These are phyloP conservation scores for Acestrorhynchus altus DNA, from an alignment of 2,797 vertebrate genomes.

Conservation along the genomic window DNA sequence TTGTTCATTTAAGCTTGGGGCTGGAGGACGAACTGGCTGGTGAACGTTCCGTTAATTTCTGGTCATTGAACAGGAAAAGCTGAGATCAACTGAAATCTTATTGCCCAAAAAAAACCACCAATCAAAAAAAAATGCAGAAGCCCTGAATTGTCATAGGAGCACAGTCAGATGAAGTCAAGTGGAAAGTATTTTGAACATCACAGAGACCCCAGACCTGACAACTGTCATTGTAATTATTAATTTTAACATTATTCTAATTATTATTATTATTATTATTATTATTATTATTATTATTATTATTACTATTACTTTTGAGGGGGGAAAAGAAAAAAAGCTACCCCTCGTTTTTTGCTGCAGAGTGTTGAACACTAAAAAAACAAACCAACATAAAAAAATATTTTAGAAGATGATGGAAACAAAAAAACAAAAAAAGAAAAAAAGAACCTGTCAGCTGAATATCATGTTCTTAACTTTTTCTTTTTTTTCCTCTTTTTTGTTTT, in stretches of 20 bases:
- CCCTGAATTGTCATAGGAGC: constrained; percentile 75
- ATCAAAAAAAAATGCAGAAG: constrained; percentile 59
- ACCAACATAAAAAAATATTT: constrained; percentile 82
- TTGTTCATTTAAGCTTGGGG: constrained; percentile 80
- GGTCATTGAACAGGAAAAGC: constrained; percentile 16
- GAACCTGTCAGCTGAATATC: constrained; percentile 74
- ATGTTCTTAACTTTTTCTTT: constrained; percentile 73
- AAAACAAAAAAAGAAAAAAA: constrained; percentile 67
- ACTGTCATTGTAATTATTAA: constrained; percentile 77
- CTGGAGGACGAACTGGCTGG: constrained; percentile 58
- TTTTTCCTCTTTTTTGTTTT: constrained; percentile 65
- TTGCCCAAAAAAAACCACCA: constrained; percentile 70
- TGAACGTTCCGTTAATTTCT: constrained; percentile 66
- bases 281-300: no score
- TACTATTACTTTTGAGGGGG: constrained; percentile 77
- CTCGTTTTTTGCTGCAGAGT: constrained; percentile 87
- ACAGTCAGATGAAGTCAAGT: constrained; percentile 70
- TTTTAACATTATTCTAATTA: constrained; percentile 79
- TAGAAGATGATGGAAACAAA: constrained; percentile 71
- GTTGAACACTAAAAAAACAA: constrained; percentile 90
- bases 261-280: no score
- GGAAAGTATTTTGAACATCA: constrained; percentile 72
- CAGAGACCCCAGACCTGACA: constrained; percentile 71
- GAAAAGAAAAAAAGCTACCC: constrained; percentile 67
- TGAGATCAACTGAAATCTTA: constrained; percentile 64